Percentiles rank a stretch among this genome's conserved stretches.
phyloP scores from a whole-genome alignment of 2,113 vertebrate genomes.

The Oryzias curvinotus region DNA sequence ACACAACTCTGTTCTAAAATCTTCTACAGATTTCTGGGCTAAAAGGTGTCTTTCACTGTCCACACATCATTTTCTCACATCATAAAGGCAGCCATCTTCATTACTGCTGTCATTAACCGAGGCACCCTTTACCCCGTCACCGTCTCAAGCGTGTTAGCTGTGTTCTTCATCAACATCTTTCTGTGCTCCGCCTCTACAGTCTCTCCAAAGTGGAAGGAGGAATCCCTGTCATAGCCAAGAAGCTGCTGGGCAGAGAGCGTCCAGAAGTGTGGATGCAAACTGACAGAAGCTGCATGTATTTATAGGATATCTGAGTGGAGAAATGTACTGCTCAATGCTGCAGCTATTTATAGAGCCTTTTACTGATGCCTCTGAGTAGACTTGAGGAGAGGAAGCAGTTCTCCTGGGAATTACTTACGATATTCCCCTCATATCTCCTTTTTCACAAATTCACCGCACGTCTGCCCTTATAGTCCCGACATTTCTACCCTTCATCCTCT shows the following conservation, averaged over 20 bases:
- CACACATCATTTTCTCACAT: slow-evolving; percentile 26
- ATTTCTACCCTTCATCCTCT: slow-evolving; percentile 24
- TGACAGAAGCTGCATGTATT: slow-evolving; percentile 74
- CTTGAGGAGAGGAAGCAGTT: slow-evolving; percentile 43
- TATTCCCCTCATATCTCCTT: slow-evolving; percentile 49
- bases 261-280: slow-evolving; percentile 51
- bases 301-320: slow-evolving; percentile 65
- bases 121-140: slow-evolving; percentile 10
- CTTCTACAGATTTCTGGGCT: not conserved
- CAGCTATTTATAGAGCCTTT: slow-evolving; percentile 71
- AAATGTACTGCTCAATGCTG: slow-evolving; percentile 63
- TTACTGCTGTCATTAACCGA: slow-evolving; percentile 28
- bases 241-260: slow-evolving; percentile 42
- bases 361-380: slow-evolving; percentile 62
- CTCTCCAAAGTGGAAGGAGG: slow-evolving; percentile 39
- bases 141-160: slow-evolving; percentile 28
- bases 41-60: slow-evolving; percentile 23
- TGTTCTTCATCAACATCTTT: slow-evolving; percentile 40
- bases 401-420: slow-evolving; percentile 64
- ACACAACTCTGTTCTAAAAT: slow-evolving; percentile 7
- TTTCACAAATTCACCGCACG: slow-evolving; percentile 43
- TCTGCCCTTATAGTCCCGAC: slow-evolving; percentile 27
- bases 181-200: slow-evolving; percentile 35
- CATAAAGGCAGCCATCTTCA: slow-evolving; percentile 21
- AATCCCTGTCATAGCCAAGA: slow-evolving; percentile 41